A percentile compares a stretch with the other conserved stretches of the same genome.
Evolutionary conservation across 2,797 vertebrate genomes (phyloP).

Genomic region (Cetoscarus ocellatus): DNA sequence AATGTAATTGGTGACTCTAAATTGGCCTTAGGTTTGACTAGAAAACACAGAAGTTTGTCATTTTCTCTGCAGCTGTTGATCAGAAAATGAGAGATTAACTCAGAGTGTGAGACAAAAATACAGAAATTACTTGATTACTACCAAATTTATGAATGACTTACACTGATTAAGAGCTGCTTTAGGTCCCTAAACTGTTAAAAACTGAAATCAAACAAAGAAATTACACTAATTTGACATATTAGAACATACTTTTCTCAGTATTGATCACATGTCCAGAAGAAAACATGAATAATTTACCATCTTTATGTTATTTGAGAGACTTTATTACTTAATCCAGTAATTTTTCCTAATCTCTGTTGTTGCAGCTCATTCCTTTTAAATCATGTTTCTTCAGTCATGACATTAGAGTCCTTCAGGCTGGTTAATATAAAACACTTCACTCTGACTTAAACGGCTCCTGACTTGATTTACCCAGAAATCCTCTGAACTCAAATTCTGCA

Average conservation of each 20-base stretch:
- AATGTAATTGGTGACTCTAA: no score
- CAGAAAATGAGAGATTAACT: background rate
- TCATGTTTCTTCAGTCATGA: background rate
- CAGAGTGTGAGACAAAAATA: background rate
- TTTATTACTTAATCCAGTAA: no score
- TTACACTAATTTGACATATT: no score
- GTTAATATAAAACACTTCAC: no score
- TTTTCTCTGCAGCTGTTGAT: background rate
- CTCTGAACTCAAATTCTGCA: background rate
- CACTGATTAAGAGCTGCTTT: background rate
- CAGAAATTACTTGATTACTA: background rate
- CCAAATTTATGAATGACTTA: background rate
- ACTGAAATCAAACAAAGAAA: no score
- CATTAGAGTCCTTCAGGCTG: background rate
- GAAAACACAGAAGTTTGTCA: rapidly evolving
- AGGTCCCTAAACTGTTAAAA: no score
- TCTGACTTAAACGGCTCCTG: background rate
- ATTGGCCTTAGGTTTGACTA: background rate
- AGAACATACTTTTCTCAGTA: no score
- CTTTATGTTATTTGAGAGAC: background rate
- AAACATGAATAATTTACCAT: background rate
- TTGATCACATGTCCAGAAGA: no score
- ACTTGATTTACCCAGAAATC: background rate
- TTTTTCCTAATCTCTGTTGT: background rate
- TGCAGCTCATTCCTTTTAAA: background rate